A percentile compares a stretch with the other conserved stretches of the same genome.
Evolutionary conservation across 53 echinoderm and acorn worm species (phyloP).

Genomic region (Echinarachnius parma): DNA sequence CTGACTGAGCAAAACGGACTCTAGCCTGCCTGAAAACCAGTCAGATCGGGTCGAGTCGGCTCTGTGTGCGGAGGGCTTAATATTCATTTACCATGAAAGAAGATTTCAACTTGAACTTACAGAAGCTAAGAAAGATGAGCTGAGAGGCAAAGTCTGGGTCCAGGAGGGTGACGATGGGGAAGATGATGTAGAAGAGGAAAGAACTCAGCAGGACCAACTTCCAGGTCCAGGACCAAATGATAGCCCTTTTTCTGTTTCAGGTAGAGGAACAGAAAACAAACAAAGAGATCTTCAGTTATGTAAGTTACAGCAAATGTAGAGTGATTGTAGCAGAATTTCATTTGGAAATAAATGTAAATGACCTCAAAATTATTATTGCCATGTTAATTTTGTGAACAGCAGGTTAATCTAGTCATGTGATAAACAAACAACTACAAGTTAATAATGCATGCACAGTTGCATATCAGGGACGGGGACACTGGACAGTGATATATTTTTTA

Average conservation of each 20-base stretch:
- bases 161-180: conserved; percentile 48
- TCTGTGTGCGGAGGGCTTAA: too few relatives aligned
- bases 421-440: too few relatives aligned
- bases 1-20: too few relatives aligned
- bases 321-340: too few relatives aligned
- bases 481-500: too few relatives aligned
- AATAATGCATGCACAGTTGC: too few relatives aligned
- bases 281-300: neutral
- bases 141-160: conserved; percentile 53
- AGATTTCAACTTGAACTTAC: conserved; percentile 34
- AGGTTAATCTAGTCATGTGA: too few relatives aligned
- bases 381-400: neutral
- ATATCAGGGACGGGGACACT: too few relatives aligned
- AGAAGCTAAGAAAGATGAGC: conserved; percentile 62
- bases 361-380: neutral
- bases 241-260: conserved; percentile 26
- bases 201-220: conserved; percentile 21
- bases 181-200: conserved; percentile 43
- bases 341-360: too few relatives aligned
- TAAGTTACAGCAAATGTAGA: neutral
- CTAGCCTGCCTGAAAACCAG: too few relatives aligned
- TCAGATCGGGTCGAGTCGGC: too few relatives aligned
- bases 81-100: neutral
- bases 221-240: conserved; percentile 38
- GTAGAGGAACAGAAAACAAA: neutral